These are phyloP conservation scores for Rhodinocichla rosea DNA, from an alignment of 2,113 vertebrate genomes.

Conservation along the genomic window DNA sequence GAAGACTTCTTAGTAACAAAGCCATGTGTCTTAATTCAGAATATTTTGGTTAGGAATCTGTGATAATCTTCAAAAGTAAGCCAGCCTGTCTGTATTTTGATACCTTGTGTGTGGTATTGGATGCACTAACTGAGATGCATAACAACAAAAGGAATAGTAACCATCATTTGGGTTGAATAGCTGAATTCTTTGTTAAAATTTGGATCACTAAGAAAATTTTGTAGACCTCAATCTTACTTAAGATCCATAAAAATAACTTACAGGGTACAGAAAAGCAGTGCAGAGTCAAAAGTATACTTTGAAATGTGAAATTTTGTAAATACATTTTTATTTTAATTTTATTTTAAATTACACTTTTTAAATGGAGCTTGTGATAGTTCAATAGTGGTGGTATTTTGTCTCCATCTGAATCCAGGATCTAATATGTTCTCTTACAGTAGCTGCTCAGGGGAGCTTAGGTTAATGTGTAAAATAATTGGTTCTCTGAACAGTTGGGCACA, in stretches of 20 bases:
- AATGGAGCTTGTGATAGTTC: slow-evolving; percentile 4
- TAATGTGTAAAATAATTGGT: slow-evolving; percentile 40
- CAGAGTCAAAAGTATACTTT: neutral
- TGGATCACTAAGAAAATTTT: neutral
- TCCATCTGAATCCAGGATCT: neutral
- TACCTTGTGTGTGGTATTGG: neutral
- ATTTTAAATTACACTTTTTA: neutral
- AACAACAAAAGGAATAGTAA: neutral
- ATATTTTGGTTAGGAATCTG: neutral
- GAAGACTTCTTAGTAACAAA: neutral
- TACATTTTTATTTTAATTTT: neutral
- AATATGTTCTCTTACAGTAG: neutral
- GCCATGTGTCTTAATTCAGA: neutral
- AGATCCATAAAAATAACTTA: neutral
- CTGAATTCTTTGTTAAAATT: neutral
- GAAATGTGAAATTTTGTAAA: slow-evolving; percentile 10
- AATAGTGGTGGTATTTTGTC: slow-evolving; percentile 2
- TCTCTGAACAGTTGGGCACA: slow-evolving; percentile 20
- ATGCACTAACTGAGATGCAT: neutral
- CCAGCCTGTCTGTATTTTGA: neutral
- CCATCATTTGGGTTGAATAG: neutral
- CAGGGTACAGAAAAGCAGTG: neutral
- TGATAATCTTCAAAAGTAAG: neutral
- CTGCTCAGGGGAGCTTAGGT: slow-evolving; percentile 35
- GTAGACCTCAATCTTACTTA: neutral